These are phyloP conservation scores for Delichon dasypus DNA, from an alignment of 2,797 vertebrate genomes.

Conservation along the genomic window DNA sequence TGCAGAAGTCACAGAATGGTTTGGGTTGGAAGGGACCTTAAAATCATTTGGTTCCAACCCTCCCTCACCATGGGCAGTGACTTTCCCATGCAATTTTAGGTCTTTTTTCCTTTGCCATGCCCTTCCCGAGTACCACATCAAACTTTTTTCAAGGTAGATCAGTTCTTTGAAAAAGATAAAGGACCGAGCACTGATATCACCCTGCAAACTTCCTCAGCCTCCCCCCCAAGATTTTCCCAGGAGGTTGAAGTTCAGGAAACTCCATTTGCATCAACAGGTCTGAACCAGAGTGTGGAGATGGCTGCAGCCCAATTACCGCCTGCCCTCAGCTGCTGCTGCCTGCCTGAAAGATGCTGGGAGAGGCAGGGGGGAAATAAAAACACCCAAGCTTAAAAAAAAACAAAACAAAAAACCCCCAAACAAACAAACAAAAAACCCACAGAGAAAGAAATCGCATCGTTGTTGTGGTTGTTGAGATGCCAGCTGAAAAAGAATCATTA, in stretches of 20 bases:
- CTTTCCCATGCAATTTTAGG: background rate
- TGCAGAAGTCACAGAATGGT: background rate
- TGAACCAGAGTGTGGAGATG: background rate
- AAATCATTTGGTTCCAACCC: background rate
- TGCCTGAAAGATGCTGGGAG: background rate
- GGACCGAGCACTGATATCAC: background rate
- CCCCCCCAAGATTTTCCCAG: background rate
- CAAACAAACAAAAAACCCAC: too few relatives aligned
- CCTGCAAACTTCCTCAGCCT: background rate
- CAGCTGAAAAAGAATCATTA: conserved; percentile 67
- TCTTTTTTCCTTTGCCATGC: background rate
- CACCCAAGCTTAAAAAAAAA: background rate
- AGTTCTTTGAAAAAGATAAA: background rate
- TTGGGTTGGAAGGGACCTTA: background rate
- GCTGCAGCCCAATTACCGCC: conserved; percentile 1
- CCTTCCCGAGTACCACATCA: background rate
- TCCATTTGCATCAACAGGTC: conserved; percentile 10
- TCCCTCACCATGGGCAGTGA: background rate
- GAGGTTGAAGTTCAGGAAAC: background rate
- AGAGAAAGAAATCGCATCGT: background rate
- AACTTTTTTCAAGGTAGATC: background rate
- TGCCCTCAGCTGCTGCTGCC: background rate
- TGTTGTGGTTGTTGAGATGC: conserved; percentile 11
- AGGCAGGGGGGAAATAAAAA: background rate
- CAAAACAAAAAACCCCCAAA: too few relatives aligned